These are phyloP conservation scores for Seira musarum DNA, from an alignment of 2,888 invertebrate genomes.

Conservation along the genomic window DNA sequence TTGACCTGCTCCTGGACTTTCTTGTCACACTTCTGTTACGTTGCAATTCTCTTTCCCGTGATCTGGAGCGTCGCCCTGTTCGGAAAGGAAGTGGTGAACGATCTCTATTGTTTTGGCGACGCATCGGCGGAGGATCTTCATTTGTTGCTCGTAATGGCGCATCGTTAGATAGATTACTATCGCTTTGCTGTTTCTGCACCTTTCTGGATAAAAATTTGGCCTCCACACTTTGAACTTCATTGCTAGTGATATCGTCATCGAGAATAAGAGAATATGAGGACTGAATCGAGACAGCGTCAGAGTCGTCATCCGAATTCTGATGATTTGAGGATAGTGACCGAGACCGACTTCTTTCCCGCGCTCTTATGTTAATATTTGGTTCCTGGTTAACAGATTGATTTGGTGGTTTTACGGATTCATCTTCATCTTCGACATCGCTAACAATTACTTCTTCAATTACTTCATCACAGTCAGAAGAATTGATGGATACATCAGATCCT, in stretches of 20 bases:
- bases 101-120: slow-evolving; percentile 23
- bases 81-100: slow-evolving; percentile 30
- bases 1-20: slow-evolving; percentile 44
- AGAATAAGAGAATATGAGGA: slow-evolving; percentile 47
- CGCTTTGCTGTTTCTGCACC: slow-evolving; percentile 22
- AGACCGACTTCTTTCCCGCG: slow-evolving; percentile 31
- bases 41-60: slow-evolving; percentile 18
- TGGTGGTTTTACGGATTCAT: not conserved
- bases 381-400: slow-evolving; percentile 18
- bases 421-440: slow-evolving; percentile 39
- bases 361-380: slow-evolving; percentile 30
- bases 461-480: slow-evolving; percentile 66
- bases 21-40: slow-evolving; percentile 13
- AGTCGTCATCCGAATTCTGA: slow-evolving; percentile 34
- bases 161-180: too few species aligned
- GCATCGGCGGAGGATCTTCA: slow-evolving; percentile 11
- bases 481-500: slow-evolving; percentile 55
- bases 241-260: slow-evolving; percentile 22
- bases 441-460: slow-evolving; percentile 66
- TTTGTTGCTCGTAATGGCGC: too few species aligned
- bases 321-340: slow-evolving; percentile 31
- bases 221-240: slow-evolving; percentile 46
- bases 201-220: slow-evolving; percentile 49
- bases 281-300: slow-evolving; percentile 49
- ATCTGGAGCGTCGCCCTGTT: slow-evolving; percentile 32